phyloP scores from a whole-genome alignment of 2,797 vertebrate genomes.

The Acomys russatus region DNA sequence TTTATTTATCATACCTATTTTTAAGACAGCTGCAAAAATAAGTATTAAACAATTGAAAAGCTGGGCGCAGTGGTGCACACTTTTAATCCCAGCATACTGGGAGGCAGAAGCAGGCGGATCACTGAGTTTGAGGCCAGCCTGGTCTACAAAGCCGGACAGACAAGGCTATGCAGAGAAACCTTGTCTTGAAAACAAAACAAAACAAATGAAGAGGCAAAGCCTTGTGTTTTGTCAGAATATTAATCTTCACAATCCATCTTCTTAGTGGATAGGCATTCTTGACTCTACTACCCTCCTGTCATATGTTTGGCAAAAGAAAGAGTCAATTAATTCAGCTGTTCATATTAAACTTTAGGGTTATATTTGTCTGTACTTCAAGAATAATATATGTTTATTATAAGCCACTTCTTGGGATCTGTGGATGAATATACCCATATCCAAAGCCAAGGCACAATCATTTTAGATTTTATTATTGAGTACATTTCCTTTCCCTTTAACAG shows the following conservation, averaged over 20 bases:
- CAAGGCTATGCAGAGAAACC: too few species aligned
- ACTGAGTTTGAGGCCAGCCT: too few species aligned
- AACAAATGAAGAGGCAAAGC: not conserved
- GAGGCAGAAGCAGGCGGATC: too few species aligned
- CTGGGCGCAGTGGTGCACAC: too few species aligned
- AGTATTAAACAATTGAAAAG: conserved; percentile 8
- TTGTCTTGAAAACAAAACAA: too few species aligned
- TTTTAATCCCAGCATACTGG: too few species aligned
- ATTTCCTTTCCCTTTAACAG: not conserved
- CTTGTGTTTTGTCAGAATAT: conserved; percentile 67
- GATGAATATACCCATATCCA: not conserved
- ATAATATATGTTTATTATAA: not conserved
- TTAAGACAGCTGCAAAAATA: conserved; percentile 76
- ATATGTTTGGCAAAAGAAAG: not conserved
- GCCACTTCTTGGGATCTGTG: not conserved
- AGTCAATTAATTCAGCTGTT: not conserved
- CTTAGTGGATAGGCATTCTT: not conserved
- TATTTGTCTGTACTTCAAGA: not conserved
- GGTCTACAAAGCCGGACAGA: too few species aligned
- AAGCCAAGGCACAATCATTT: not conserved
- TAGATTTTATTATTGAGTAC: conserved; percentile 28
- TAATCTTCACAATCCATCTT: conserved; percentile 42
- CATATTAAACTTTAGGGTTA: not conserved
- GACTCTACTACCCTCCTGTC: not conserved
- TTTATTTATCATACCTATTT: conserved; percentile 79